A percentile compares a stretch with the other conserved stretches of the same genome.
Evolutionary conservation across 2,113 vertebrate genomes (phyloP).

Genomic region (Leucoraja erinaceus): DNA sequence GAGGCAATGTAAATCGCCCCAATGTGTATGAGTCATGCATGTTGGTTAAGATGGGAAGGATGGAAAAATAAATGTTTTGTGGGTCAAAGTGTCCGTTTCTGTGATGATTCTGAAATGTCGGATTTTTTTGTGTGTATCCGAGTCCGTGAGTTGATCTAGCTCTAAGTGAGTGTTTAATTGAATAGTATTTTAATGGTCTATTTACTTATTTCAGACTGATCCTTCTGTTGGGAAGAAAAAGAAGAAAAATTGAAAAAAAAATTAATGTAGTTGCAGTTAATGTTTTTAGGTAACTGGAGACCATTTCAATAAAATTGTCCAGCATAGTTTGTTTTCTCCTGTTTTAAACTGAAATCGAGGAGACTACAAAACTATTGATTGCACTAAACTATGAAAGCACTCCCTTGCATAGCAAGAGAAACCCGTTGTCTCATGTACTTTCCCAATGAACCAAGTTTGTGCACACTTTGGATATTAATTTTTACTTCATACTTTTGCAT

Average conservation of each 20-base stretch:
- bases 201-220: neutral
- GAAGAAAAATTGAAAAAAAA: neutral
- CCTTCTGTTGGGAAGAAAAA: slow-evolving; percentile 4
- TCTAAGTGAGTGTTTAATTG: neutral
- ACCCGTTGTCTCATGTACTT: neutral
- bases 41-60: too few species aligned
- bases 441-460: neutral
- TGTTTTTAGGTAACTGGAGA: neutral
- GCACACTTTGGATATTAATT: neutral
- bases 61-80: too few species aligned
- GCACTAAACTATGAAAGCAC: neutral
- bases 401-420: neutral
- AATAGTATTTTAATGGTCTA: neutral
- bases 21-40: too few species aligned
- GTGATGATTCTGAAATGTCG: neutral
- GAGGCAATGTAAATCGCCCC: too few species aligned
- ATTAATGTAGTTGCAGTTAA: slow-evolving; percentile 1
- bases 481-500: neutral
- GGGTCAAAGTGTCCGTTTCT: too few species aligned
- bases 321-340: neutral
- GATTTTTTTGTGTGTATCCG: too few species aligned
- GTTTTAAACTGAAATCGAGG: neutral
- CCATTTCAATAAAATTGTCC: neutral
- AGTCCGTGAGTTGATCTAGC: neutral
- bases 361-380: neutral